Conservation (phyloP, 1,140 invertebrate species). For the Scaptomyza pallida region DNA sequence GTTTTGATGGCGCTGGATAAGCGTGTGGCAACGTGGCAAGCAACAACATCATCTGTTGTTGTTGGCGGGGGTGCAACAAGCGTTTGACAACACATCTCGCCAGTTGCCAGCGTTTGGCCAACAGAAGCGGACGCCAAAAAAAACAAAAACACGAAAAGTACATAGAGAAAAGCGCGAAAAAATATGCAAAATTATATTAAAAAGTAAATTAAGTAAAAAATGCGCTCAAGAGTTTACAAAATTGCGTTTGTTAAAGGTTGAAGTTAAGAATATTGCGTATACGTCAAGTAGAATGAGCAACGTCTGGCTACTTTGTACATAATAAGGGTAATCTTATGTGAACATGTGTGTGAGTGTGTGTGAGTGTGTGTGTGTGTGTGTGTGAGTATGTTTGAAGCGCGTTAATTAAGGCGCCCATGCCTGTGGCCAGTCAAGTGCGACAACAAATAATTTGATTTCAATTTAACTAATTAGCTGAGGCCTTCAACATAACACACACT, state of each 20-base stretch:
- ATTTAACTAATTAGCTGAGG: constrained; percentile 82
- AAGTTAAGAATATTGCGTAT: constrained; percentile 26
- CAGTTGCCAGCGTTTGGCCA: constrained; percentile 70
- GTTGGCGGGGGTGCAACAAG: constrained; percentile 59
- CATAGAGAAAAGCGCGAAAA: constrained; percentile 64
- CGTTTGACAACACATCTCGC: constrained; percentile 62
- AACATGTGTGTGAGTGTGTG: constrained; percentile 12
- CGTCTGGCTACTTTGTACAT: background rate
- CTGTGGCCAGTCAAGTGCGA: constrained; percentile 81
- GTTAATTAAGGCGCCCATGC: constrained; percentile 82
- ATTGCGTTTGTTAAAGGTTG: constrained; percentile 16
- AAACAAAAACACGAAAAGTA: constrained; percentile 35
- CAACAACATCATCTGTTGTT: constrained; percentile 33
- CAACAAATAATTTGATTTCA: constrained; percentile 84
- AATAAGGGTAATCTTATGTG: constrained; percentile 53
- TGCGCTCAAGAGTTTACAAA: constrained; percentile 17
- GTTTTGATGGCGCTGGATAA: constrained; percentile 77
- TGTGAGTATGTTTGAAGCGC: constrained; percentile 50
- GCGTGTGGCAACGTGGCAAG: constrained; percentile 59
- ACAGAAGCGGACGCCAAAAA: constrained; percentile 62
- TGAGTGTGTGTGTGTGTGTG: background rate
- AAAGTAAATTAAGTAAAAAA: constrained; percentile 50
- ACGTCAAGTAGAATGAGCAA: constrained; percentile 23
- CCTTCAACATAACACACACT: constrained; percentile 64
- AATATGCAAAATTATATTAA: constrained; percentile 69